Conservation (phyloP, 2,113 vertebrate species). For the Coryphaenoides rupestris region DNA sequence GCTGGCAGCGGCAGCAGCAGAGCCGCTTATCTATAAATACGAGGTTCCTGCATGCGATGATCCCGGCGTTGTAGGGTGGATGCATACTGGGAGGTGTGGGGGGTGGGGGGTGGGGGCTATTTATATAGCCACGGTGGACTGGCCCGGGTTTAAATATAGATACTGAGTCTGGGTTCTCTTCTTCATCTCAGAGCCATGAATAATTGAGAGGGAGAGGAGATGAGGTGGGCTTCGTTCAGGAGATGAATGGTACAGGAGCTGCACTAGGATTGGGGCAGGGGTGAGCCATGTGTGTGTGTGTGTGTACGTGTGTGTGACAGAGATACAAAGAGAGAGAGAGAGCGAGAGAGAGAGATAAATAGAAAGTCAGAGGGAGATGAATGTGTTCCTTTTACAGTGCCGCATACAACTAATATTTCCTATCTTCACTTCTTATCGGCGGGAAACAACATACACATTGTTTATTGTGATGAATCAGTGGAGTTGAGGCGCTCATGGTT, state of each 20-base stretch:
- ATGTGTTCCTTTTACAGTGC: background rate
- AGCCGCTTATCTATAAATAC: constrained; percentile 3
- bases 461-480: background rate
- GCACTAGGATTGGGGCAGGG: constrained; percentile 27
- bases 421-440: background rate
- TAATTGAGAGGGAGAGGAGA: constrained; percentile 67
- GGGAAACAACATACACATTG: background rate
- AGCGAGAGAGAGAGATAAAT: background rate
- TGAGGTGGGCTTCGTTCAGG: constrained; percentile 65
- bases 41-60: constrained; percentile 26
- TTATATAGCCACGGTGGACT: constrained; percentile 61
- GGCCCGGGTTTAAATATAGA: constrained; percentile 75
- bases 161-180: constrained; percentile 72
- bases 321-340: background rate
- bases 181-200: constrained; percentile 71
- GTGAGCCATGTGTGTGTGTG: constrained; percentile 35
- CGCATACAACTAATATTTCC: background rate
- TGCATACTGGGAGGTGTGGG: constrained; percentile 42
- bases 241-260: constrained; percentile 53
- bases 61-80: constrained; percentile 36
- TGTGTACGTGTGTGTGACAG: constrained; percentile 28
- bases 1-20: background rate
- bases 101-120: constrained; percentile 57
- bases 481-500: background rate
- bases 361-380: background rate